phyloP scores from a whole-genome alignment of 2,888 invertebrate genomes.

The Volucella bombylans region DNA sequence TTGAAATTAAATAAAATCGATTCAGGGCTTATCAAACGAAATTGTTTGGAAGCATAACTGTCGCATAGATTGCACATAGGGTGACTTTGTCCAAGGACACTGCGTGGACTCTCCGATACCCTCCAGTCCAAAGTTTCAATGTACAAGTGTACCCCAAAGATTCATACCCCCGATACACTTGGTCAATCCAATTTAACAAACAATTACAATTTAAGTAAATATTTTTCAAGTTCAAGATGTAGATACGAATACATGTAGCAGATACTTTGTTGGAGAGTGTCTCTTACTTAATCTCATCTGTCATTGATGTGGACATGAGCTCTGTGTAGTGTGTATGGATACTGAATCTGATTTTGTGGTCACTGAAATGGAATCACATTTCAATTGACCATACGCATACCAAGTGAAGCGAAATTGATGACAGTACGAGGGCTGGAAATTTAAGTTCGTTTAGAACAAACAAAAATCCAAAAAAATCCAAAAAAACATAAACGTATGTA shows the following conservation, averaged over 20 bases:
- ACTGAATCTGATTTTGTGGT: background rate
- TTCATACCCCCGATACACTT: background rate
- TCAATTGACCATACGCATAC: constrained; percentile 25
- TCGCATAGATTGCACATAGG: background rate
- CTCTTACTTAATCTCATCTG: constrained; percentile 35
- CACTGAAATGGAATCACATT: background rate
- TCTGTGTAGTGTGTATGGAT: too few relatives aligned
- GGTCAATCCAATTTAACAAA: constrained; percentile 50
- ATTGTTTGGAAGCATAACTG: background rate
- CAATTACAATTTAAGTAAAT: constrained; percentile 57
- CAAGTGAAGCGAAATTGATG: constrained; percentile 41
- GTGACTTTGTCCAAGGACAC: too few relatives aligned
- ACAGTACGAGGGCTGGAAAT: constrained; percentile 21
- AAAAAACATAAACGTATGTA: too few relatives aligned
- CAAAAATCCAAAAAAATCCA: too few relatives aligned
- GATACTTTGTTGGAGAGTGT: background rate
- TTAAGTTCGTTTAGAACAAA: too few relatives aligned
- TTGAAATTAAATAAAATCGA: constrained; percentile 21
- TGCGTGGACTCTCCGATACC: too few relatives aligned
- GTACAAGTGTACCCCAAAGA: too few relatives aligned
- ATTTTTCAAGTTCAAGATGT: constrained; percentile 64
- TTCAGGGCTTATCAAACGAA: constrained; percentile 28
- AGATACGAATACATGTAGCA: constrained; percentile 3
- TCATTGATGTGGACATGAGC: constrained; percentile 10
- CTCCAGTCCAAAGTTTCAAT: too few relatives aligned